These are phyloP conservation scores for Ostrea denselamellosa DNA, from an alignment of 1,140 invertebrate genomes.

Conservation along the genomic window DNA sequence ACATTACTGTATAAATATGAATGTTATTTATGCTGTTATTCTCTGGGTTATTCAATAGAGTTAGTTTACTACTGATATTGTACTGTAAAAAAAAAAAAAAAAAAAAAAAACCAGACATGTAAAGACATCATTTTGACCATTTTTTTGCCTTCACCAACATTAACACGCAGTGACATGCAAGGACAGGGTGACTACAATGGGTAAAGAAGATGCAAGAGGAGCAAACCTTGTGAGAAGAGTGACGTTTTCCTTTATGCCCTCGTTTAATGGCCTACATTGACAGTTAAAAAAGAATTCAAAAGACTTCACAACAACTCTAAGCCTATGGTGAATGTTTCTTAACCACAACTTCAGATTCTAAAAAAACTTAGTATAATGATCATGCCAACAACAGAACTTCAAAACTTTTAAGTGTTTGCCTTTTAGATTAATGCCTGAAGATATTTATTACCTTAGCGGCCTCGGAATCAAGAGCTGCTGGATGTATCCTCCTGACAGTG, in stretches of 20 bases:
- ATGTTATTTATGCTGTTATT: too few species aligned
- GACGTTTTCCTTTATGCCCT: slow-evolving; percentile 31
- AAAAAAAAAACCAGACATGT: too few species aligned
- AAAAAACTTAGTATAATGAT: not conserved
- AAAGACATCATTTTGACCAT: not conserved
- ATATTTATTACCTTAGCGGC: slow-evolving; percentile 61
- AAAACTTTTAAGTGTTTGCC: not conserved
- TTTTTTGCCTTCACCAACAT: slow-evolving; percentile 18
- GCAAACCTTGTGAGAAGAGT: slow-evolving; percentile 30
- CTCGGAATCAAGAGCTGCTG: slow-evolving; percentile 50
- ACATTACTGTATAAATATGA: too few species aligned
- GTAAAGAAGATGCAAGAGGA: not conserved
- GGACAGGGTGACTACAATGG: not conserved
- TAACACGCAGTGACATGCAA: not conserved
- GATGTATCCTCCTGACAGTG: slow-evolving; percentile 59
- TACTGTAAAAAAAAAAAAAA: too few species aligned
- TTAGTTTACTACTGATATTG: too few species aligned
- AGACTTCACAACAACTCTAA: slow-evolving; percentile 29
- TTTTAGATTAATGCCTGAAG: not conserved
- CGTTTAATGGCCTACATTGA: slow-evolving; percentile 20
- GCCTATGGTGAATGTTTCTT: not conserved
- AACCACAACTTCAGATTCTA: not conserved
- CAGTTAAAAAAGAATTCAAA: slow-evolving; percentile 25
- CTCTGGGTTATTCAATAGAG: too few species aligned
- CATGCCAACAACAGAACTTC: slow-evolving; percentile 39